Conservation (phyloP, 2,888 invertebrate species). For the Platynereis dumerilii region DNA sequence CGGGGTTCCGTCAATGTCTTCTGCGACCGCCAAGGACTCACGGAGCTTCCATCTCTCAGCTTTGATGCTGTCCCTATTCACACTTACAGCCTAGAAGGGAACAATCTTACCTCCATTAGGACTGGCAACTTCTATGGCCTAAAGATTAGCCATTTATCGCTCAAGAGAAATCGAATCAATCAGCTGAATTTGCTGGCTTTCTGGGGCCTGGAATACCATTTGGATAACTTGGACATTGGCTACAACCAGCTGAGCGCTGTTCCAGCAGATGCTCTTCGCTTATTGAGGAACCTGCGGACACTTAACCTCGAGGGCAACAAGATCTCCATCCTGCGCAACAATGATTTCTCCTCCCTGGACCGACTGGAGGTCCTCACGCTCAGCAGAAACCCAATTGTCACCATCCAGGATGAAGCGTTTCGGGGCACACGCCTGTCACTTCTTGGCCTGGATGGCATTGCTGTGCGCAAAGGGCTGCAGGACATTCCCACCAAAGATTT, state of each 20-base stretch:
- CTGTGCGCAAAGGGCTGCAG: constrained; percentile 27
- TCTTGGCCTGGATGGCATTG: constrained; percentile 27
- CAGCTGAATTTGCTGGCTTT: constrained; percentile 34
- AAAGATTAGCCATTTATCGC: constrained; percentile 34
- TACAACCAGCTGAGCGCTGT: constrained; percentile 31
- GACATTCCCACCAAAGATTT: constrained; percentile 29
- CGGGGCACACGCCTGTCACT: constrained; percentile 32
- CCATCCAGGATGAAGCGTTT: constrained; percentile 25
- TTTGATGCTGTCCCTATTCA: constrained; percentile 28
- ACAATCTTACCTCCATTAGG: constrained; percentile 25
- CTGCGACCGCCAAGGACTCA: constrained; percentile 28
- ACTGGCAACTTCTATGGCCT: constrained; percentile 38
- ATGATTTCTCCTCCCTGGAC: constrained; percentile 27
- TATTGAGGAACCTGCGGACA: constrained; percentile 31
- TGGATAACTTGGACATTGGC: constrained; percentile 37
- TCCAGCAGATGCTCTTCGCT: constrained; percentile 32
- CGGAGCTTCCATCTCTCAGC: constrained; percentile 30
- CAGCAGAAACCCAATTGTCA: constrained; percentile 36
- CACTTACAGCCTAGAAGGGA: constrained; percentile 35
- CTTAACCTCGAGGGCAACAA: constrained; percentile 33
- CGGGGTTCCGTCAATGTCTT: constrained; percentile 28
- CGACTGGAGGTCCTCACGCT: constrained; percentile 34
- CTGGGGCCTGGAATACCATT: constrained; percentile 38
- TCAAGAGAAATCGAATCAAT: constrained; percentile 32
- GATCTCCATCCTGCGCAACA: constrained; percentile 27